These are phyloP conservation scores for Accipiter virgatus DNA, from an alignment of 2,113 vertebrate species.

Conservation along the genomic window DNA sequence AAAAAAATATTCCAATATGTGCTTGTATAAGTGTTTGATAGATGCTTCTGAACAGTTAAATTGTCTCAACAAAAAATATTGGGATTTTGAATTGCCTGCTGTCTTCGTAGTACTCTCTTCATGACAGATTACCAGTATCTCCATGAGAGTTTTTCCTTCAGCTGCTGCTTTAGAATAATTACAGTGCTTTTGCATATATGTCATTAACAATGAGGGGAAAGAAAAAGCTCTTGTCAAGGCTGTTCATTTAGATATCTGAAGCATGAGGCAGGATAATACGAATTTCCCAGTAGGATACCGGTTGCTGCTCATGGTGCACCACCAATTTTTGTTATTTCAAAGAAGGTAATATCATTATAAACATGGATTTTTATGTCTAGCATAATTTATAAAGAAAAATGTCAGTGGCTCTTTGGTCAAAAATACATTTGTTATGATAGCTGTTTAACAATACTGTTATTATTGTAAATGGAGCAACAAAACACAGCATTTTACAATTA, in stretches of 20 bases:
- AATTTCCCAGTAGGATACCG: neutral
- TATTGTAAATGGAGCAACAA: neutral
- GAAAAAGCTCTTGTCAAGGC: neutral
- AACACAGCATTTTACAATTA: neutral
- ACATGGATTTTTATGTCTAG: neutral
- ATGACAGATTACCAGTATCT: neutral
- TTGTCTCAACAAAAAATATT: constrained; percentile 32
- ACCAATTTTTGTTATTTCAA: neutral
- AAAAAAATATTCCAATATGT: neutral
- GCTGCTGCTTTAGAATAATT: constrained; percentile 3
- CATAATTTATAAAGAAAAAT: neutral
- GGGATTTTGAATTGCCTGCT: constrained; percentile 11
- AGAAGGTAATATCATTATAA: neutral
- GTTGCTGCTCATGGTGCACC: neutral
- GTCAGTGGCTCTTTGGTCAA: neutral
- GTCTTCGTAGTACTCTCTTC: neutral
- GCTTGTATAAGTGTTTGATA: neutral
- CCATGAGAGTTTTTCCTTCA: neutral
- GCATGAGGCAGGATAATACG: neutral
- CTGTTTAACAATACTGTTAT: neutral
- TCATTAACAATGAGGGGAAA: neutral
- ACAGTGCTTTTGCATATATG: neutral
- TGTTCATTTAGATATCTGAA: neutral
- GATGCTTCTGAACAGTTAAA: neutral
- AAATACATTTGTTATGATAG: neutral